A percentile compares a stretch with the other conserved stretches of the same genome.
Evolutionary conservation across 2,888 invertebrate genomes (phyloP).

Genomic region (Rhagophthalmus giganteus): DNA sequence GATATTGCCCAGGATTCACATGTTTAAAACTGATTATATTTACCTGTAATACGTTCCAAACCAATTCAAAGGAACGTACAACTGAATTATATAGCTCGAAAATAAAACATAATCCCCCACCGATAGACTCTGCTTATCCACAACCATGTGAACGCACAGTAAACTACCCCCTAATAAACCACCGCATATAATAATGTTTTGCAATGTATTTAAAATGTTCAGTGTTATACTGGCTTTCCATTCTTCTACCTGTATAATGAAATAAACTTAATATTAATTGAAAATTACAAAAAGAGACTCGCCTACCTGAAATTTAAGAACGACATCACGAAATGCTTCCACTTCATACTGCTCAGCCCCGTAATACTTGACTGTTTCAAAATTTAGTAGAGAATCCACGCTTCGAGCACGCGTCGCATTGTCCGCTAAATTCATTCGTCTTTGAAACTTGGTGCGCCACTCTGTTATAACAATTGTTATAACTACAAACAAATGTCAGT

Average conservation of each 20-base stretch:
- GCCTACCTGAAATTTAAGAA: constrained; percentile 78
- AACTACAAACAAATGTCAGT: constrained; percentile 58
- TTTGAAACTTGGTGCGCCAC: constrained; percentile 95
- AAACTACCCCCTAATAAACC: constrained; percentile 87
- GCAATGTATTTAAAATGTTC: constrained; percentile 86
- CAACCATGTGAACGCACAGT: constrained; percentile 86
- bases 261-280: constrained; percentile 5
- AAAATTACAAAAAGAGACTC: no score
- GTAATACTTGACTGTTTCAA: constrained; percentile 98
- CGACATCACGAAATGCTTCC: constrained; percentile 79
- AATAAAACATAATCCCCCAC: constrained; percentile 97
- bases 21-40: no score
- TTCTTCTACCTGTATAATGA: constrained; percentile 75
- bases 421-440: constrained; percentile 92
- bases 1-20: no score
- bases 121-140: constrained; percentile 66
- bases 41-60: constrained; percentile 97
- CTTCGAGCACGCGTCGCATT: constrained; percentile 90
- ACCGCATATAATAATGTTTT: constrained; percentile 85
- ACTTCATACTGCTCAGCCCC: constrained; percentile 93
- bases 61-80: constrained; percentile 96
- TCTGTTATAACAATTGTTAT: constrained; percentile 91
- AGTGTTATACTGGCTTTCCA: constrained; percentile 85
- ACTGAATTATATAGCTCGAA: constrained; percentile 89
- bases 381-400: constrained; percentile 95